phyloP scores from a whole-genome alignment of 2,888 invertebrate species.

The Plemyria rubiginata region DNA sequence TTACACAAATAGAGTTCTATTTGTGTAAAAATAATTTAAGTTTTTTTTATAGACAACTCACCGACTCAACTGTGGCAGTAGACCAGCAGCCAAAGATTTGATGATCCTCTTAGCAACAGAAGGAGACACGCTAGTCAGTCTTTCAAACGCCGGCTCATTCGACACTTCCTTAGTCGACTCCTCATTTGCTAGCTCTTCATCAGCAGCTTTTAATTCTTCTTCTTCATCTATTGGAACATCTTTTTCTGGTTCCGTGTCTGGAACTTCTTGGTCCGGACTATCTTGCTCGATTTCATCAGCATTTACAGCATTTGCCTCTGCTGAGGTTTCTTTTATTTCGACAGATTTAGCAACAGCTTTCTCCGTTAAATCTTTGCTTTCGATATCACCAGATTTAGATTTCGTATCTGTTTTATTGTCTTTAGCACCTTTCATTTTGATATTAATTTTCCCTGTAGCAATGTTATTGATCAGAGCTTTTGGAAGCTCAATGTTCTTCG shows the following conservation, averaged over 20 bases:
- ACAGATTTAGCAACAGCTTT: slow-evolving; percentile 38
- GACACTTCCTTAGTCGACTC: slow-evolving; percentile 59
- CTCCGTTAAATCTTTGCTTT: slow-evolving; percentile 42
- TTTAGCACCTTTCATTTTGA: slow-evolving; percentile 45
- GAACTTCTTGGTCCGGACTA: slow-evolving; percentile 48
- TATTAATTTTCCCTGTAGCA: slow-evolving; percentile 45
- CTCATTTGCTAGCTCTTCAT: slow-evolving; percentile 68
- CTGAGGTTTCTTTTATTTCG: slow-evolving; percentile 52
- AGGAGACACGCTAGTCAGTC: slow-evolving; percentile 85
- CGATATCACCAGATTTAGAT: slow-evolving; percentile 22
- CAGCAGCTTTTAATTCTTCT: slow-evolving; percentile 65
- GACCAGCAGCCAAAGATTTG: slow-evolving; percentile 86
- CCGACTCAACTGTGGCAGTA: slow-evolving; percentile 93
- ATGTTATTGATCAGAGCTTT: slow-evolving; percentile 64
- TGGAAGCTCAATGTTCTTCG: slow-evolving; percentile 66
- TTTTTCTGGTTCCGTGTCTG: slow-evolving; percentile 24
- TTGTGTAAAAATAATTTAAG: too few species aligned
- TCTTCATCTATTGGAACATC: slow-evolving; percentile 55
- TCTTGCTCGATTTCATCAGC: slow-evolving; percentile 59
- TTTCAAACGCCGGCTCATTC: slow-evolving; percentile 68
- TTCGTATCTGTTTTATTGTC: slow-evolving; percentile 45
- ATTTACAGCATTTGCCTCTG: slow-evolving; percentile 24
- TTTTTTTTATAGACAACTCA: slow-evolving; percentile 53
- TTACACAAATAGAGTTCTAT: slow-evolving; percentile 11
- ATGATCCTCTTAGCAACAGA: slow-evolving; percentile 92